Evolutionary conservation across 35 echinoderm and acorn worm species (phyloP), one percentile per base, ranked within the genome.

Genomic region (Apostichopus parvimensis): DNA sequence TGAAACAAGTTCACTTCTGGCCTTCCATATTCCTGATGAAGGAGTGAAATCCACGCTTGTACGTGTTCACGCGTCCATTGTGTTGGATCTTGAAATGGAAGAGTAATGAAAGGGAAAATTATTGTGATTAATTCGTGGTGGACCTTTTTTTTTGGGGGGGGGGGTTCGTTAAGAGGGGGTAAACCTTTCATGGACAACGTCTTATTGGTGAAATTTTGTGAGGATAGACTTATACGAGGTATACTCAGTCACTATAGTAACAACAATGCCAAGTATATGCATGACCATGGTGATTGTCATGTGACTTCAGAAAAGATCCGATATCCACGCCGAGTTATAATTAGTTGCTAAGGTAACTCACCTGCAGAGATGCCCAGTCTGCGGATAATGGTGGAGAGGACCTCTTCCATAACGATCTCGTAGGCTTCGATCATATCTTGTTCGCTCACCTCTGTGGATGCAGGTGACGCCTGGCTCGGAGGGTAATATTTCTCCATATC

Each of bases 51-150:
- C 95, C 94, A 99, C 18, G 66, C 92, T 83, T 94, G 82, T 9
- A 96, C 97, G 8, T 99, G 66, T n/a, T 99, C 95, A 54, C 70
- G 54, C 6, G 95, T 90, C 97, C 97, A 99, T 12, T 57, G 88
- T 72, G 82, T 88, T 12, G 92, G 91, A 92, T 99, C 97, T 99
- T 45, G 3, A 45, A 45, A 45, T 45, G 34, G 34, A 45, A 45
- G 34, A 45, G 2, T 45, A 45, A 45, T 45, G 34, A 45, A 45
- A 45, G 34, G 34, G 4, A 45, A 45, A 45, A 45, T 45, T 45
- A 45, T 45, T 45, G 34, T 4, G 34, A 45, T 45, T 45, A 45
- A 45, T 45, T 45, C 1, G 34, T 45, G 34, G 34, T 45, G 34
- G 2, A 45, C 34, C 34, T 45, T 45, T 4, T 45, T 45, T 4